Percentiles rank a stretch among this genome's conserved stretches.
phyloP scores from a whole-genome alignment of 1,140 invertebrate genomes.

The Chymomyza costata region DNA sequence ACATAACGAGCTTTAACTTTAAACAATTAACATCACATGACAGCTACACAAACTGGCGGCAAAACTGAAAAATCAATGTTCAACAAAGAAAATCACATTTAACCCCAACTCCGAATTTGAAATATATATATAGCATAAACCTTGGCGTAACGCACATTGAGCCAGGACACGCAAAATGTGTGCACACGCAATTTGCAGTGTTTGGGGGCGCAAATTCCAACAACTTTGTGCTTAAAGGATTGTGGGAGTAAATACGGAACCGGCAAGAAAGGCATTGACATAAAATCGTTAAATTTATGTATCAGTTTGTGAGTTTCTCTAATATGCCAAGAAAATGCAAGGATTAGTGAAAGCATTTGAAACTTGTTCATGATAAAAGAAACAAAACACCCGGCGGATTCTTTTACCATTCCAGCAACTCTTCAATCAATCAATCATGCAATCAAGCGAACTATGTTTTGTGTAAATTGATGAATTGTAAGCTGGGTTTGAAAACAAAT shows the following conservation, averaged over 20 bases:
- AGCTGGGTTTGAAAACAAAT: too few species aligned
- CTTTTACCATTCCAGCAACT: too few species aligned
- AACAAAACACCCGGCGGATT: background rate
- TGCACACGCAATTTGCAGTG: conserved; percentile 22
- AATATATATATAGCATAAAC: conserved; percentile 35
- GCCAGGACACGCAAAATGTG: conserved; percentile 26
- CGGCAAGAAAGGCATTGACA: conserved; percentile 30
- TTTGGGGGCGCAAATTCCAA: background rate
- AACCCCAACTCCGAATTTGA: conserved; percentile 4
- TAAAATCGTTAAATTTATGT: conserved; percentile 70
- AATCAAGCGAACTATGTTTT: too few species aligned
- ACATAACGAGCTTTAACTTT: conserved; percentile 15
- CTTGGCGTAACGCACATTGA: conserved; percentile 18
- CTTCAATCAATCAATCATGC: conserved; percentile 8
- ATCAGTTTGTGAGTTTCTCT: too few species aligned
- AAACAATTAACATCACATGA: conserved; percentile 37
- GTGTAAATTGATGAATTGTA: too few species aligned
- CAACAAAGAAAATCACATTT: background rate
- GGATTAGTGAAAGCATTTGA: conserved; percentile 5
- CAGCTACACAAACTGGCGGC: too few species aligned
- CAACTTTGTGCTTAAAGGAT: conserved; percentile 32
- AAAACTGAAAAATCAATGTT: conserved; percentile 48
- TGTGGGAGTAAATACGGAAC: conserved; percentile 20
- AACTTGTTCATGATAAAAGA: conserved; percentile 31
- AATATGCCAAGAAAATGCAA: too few species aligned